Evolutionary conservation across 2,888 invertebrate species (phyloP).

Genomic region (Ophion slaviceki): DNA sequence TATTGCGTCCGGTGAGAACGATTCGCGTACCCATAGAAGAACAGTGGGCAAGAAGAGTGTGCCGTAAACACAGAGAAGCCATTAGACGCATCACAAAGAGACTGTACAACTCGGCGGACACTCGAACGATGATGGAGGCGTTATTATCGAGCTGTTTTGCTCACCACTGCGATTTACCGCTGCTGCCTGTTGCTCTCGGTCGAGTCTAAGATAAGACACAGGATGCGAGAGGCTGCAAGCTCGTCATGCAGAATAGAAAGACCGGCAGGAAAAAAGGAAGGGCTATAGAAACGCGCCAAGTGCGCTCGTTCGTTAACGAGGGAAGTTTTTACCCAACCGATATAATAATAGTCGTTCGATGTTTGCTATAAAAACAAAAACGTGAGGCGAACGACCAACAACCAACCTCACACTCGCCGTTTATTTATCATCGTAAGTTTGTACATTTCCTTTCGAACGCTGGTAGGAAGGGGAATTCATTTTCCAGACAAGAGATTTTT

Average conservation of each 20-base stretch:
- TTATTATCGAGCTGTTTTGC: slow-evolving; percentile 59
- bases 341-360: slow-evolving; percentile 8
- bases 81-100: slow-evolving; percentile 47
- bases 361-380: slow-evolving; percentile 2
- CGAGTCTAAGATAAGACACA: slow-evolving; percentile 18
- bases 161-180: slow-evolving; percentile 23
- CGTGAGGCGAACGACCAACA: neutral
- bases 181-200: slow-evolving; percentile 2
- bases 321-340: slow-evolving; percentile 11
- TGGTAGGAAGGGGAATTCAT: neutral
- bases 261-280: neutral
- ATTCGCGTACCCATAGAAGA: slow-evolving; percentile 49
- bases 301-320: slow-evolving; percentile 20
- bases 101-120: slow-evolving; percentile 34
- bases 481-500: neutral
- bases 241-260: neutral
- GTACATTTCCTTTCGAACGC: neutral
- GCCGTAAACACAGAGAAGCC: slow-evolving; percentile 40
- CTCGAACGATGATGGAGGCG: slow-evolving; percentile 59
- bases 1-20: slow-evolving; percentile 29
- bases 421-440: slow-evolving; percentile 16
- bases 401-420: neutral
- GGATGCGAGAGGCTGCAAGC: slow-evolving; percentile 6
- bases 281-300: slow-evolving; percentile 3
- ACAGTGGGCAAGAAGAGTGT: slow-evolving; percentile 34